Conservation (phyloP, 2,113 vertebrate genomes). For the Naja naja region DNA sequence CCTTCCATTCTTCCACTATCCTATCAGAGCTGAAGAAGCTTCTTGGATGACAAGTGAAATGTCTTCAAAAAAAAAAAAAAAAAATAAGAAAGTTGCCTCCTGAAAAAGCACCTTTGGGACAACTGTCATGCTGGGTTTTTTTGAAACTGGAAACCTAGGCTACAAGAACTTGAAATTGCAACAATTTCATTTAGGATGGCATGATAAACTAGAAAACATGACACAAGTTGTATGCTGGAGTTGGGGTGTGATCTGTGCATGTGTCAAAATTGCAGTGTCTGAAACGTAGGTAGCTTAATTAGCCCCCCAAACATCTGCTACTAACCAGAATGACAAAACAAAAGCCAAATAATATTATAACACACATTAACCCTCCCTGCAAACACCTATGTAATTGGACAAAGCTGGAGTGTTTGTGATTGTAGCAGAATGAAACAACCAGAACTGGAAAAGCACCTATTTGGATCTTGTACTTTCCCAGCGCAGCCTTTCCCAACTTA, state of each 20-base stretch:
- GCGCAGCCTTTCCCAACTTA: neutral
- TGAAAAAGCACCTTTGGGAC: too few species aligned
- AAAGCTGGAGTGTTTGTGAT: neutral
- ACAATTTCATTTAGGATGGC: neutral
- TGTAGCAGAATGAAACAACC: neutral
- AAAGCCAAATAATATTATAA: neutral
- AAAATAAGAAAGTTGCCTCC: too few species aligned
- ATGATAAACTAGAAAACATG: neutral
- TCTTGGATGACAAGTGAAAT: too few species aligned
- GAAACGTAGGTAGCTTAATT: neutral
- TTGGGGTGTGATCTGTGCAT: neutral
- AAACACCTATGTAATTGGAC: neutral
- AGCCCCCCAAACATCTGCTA: neutral
- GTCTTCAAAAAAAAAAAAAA: too few species aligned
- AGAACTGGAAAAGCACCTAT: neutral
- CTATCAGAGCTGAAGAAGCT: too few species aligned
- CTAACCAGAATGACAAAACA: neutral
- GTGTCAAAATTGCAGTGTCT: neutral
- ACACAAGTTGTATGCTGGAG: neutral
- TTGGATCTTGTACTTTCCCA: neutral
- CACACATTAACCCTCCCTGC: neutral
- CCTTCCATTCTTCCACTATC: too few species aligned
- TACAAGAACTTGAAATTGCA: neutral
- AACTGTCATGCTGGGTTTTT: neutral
- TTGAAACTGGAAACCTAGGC: neutral